These are phyloP conservation scores for Muscicapa comitata DNA, from an alignment of 2,797 vertebrate species.

Conservation along the genomic window DNA sequence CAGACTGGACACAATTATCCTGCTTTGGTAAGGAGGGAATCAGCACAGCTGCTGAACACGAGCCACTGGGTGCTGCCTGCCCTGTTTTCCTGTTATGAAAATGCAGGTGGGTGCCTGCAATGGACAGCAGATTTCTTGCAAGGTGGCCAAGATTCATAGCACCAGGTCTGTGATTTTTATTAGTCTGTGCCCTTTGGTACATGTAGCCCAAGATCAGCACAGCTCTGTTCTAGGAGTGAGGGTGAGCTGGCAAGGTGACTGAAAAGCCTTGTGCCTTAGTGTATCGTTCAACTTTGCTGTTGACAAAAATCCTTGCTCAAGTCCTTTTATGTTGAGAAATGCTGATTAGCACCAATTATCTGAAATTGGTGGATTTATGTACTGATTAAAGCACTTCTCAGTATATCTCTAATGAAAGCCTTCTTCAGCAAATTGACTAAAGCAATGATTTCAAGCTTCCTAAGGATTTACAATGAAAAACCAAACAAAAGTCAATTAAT, in stretches of 20 bases:
- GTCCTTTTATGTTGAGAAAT: constrained; percentile 34
- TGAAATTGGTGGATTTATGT: constrained; percentile 35
- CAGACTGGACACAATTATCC: neutral
- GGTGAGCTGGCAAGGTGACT: neutral
- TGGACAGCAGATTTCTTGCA: neutral
- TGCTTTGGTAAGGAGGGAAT: neutral
- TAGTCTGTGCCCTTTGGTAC: neutral
- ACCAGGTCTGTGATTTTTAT: neutral
- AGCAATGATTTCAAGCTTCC: constrained; percentile 2
- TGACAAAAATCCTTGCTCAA: neutral
- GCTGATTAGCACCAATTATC: constrained; percentile 44
- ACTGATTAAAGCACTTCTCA: constrained; percentile 31
- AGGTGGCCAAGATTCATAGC: neutral
- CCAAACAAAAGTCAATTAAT: neutral
- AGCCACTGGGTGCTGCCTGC: neutral
- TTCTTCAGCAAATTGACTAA: constrained; percentile 40
- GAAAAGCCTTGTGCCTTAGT: neutral
- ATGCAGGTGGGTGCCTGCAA: neutral
- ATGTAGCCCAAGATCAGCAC: neutral
- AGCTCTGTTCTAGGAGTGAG: neutral
- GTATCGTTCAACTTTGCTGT: neutral
- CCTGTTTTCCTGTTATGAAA: neutral
- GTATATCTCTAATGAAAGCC: constrained; percentile 13
- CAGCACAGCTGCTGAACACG: neutral
- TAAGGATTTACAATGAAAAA: neutral